A percentile compares a stretch with the other conserved stretches of the same genome.
phyloP scores from a whole-genome alignment of 2,113 vertebrate species.

The Megaleporinus macrocephalus region DNA sequence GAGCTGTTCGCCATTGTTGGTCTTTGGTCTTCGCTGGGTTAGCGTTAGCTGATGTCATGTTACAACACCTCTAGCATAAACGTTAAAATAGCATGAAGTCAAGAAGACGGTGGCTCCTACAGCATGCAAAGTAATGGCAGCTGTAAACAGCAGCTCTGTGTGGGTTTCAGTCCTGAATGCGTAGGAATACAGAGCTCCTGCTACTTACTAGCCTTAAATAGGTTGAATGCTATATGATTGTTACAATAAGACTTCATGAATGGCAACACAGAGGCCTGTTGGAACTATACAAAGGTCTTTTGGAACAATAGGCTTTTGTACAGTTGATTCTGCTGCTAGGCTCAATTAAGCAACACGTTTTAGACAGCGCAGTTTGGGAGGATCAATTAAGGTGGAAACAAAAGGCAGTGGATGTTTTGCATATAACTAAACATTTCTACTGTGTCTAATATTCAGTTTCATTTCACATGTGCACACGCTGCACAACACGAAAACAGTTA shows the following conservation, averaged over 20 bases:
- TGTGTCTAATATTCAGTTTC: conserved; percentile 15
- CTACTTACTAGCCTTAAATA: not conserved
- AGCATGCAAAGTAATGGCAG: not conserved
- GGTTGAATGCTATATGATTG: not conserved
- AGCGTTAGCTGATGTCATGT: not conserved
- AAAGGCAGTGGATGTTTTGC: conserved; percentile 13
- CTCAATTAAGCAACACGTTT: conserved; percentile 47
- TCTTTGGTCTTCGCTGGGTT: not conserved
- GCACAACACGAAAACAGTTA: not conserved
- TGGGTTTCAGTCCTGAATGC: not conserved
- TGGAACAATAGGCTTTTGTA: conserved; percentile 44
- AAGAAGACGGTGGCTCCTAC: not conserved
- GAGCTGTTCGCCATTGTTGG: not conserved
- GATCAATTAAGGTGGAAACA: conserved; percentile 1
- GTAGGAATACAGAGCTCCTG: not conserved
- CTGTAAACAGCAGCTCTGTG: not conserved
- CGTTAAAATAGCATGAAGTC: not conserved
- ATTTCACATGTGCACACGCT: not conserved
- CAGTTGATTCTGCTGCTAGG: not conserved
- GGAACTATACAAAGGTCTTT: no score
- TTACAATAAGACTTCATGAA: not conserved
- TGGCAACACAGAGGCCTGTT: not conserved
- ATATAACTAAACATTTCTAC: conserved; percentile 22
- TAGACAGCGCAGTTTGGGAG: conserved; percentile 46
- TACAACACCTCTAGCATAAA: not conserved